Evolutionary conservation across 1,140 invertebrate species (phyloP), one percentile per base, ranked within the genome.

Genomic region (Drosophila kepulauana): DNA sequence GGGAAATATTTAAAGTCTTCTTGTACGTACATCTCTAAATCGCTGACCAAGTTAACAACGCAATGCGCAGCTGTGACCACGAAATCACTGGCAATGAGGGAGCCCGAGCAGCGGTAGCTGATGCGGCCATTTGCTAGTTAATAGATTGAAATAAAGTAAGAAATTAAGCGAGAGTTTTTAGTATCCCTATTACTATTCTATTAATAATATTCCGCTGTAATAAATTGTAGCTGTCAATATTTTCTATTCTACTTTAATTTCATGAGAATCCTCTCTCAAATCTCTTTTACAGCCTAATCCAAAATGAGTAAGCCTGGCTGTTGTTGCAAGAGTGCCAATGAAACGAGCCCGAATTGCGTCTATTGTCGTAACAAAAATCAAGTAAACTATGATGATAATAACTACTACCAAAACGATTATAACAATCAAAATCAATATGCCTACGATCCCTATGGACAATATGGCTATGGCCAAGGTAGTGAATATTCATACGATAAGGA

Each of bases 61-160:
- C 96, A 96, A 90, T 96, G 96, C 0, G 95, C 95, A 3, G 96
- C 94, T 0, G 96, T 96, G 2, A 96, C 48, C 15, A 96, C 93
- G 73, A 95, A 95, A 1, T 93, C 75, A 38, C 94, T 91, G 16
- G 93, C 94, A 35, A 97, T 94, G 0, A 96, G 91, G 1, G 94
- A 93, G 1, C 95, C 96, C 1, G 95, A 95, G 79, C 96, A 97
- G 38, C 93, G 92, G 86, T 93, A 94, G 41, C 93, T 93, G 3
- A 93, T 79, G 13, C 74, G 63, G 48, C 77, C 93, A 45, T 93
- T 95, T 33, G 95, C 75, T 77, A 58, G 38, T 25, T 28, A 5
- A 3, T 8, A 1, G 56, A 20, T 28, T 33, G 5, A 33, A 13
- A 15, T 30, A 28, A 10, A 38, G 7, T 33, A 33, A 7, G 20